These are phyloP conservation scores for Archaeoteleia sp. DNA, from an alignment of 2,888 invertebrate genomes.

Conservation along the genomic window DNA sequence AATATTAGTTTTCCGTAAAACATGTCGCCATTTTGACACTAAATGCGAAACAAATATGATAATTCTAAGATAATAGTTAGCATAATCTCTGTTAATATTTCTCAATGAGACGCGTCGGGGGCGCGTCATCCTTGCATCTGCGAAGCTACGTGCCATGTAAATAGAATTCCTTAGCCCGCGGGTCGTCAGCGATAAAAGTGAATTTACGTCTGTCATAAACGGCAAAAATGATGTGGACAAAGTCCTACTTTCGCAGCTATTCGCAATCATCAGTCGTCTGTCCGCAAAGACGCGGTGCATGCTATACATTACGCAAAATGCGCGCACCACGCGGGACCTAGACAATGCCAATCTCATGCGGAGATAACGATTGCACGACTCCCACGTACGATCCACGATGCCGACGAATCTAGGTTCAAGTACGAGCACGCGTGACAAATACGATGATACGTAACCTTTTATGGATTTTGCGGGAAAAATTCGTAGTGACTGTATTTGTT, in stretches of 20 bases:
- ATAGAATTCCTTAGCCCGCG: too few species aligned
- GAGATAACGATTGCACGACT: conserved; percentile 63
- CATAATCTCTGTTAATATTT: too few species aligned
- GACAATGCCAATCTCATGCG: conserved; percentile 66
- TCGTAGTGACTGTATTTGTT: too few species aligned
- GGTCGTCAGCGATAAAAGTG: too few species aligned
- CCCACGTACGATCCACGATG: conserved; percentile 61
- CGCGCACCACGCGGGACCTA: conserved; percentile 45
- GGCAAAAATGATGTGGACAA: conserved; percentile 19
- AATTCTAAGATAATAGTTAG: too few species aligned
- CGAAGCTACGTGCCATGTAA: too few species aligned
- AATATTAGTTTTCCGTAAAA: too few species aligned
- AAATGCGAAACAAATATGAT: too few species aligned
- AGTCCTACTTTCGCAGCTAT: conserved; percentile 36
- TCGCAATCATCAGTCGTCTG: conserved; percentile 12
- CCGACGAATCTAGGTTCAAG: conserved; percentile 66
- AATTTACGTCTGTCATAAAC: background rate
- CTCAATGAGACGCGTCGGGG: too few species aligned
- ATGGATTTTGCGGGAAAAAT: too few species aligned
- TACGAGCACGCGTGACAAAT: conserved; percentile 53
- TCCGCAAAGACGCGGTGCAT: conserved; percentile 15
- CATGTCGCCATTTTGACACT: too few species aligned
- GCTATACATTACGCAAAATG: conserved; percentile 45
- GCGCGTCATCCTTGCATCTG: too few species aligned
- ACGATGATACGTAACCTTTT: conserved; percentile 5